Conservation (phyloP, 2,888 invertebrate genomes). For the Drosophila fungiperda region DNA sequence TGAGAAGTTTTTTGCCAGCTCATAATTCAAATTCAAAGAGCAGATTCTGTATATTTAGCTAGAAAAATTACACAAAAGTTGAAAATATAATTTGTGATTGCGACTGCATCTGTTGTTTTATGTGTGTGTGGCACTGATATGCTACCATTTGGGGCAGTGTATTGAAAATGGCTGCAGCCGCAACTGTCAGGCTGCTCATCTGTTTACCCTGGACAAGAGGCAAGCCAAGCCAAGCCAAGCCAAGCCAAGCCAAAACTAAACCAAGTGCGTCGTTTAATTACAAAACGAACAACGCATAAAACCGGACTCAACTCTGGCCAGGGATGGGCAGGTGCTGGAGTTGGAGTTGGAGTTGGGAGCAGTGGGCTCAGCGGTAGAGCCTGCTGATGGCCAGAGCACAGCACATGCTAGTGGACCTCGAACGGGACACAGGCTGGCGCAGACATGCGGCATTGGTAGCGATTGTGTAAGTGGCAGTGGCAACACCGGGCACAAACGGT, state of each 20-base stretch:
- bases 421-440: constrained; percentile 32
- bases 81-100: background rate
- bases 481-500: constrained; percentile 15
- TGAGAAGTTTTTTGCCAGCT: background rate
- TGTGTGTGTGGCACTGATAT: constrained; percentile 15
- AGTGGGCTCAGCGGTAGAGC: constrained; percentile 20
- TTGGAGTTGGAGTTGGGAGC: background rate
- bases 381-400: constrained; percentile 25
- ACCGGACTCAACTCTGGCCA: constrained; percentile 55
- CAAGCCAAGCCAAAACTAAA: constrained; percentile 49
- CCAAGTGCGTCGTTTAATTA: constrained; percentile 80
- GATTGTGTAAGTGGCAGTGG: constrained; percentile 25
- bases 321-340: constrained; percentile 18
- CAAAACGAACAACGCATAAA: constrained; percentile 82
- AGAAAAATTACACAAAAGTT: background rate
- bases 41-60: background rate
- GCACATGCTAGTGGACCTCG: constrained; percentile 35
- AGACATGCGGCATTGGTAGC: constrained; percentile 47
- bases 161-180: constrained; percentile 31
- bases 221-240: constrained; percentile 48
- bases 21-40: too few relatives aligned
- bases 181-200: constrained; percentile 41
- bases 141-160: constrained; percentile 43
- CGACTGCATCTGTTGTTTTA: background rate
- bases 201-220: constrained; percentile 42